These are phyloP conservation scores for Xenopus laevis DNA, from an alignment of 2,113 vertebrate species.

Conservation along the genomic window DNA sequence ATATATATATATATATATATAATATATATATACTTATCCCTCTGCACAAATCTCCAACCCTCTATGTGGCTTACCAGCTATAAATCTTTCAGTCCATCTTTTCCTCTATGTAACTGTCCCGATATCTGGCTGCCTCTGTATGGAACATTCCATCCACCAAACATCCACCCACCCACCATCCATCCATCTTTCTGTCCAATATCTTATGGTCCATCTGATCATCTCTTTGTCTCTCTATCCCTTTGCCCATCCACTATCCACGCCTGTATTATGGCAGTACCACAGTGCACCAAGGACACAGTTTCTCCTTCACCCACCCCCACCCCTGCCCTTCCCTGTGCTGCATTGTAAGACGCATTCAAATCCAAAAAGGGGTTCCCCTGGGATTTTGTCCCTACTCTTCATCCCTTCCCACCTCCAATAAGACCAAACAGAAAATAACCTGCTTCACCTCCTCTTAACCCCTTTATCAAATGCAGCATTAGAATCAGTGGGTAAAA, in stretches of 20 bases:
- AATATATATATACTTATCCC: too few relatives aligned
- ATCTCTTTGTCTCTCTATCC: constrained; percentile 3
- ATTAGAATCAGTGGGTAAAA: not conserved
- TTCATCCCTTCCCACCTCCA: constrained; percentile 11
- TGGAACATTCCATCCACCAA: constrained; percentile 7
- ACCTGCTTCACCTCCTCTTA: not conserved
- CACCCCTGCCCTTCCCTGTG: constrained; percentile 10
- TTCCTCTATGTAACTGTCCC: not conserved
- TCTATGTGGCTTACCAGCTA: too few relatives aligned
- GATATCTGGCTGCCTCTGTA: not conserved
- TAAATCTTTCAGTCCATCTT: too few relatives aligned
- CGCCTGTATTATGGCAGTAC: not conserved
- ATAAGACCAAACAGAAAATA: constrained; percentile 4
- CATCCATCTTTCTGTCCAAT: constrained; percentile 15
- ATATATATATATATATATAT: too few relatives aligned
- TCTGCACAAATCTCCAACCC: too few relatives aligned
- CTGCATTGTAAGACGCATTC: constrained; percentile 40
- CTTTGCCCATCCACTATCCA: not conserved
- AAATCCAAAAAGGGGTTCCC: constrained; percentile 29
- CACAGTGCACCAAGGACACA: constrained; percentile 11
- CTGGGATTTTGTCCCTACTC: constrained; percentile 17
- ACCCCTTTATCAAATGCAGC: not conserved
- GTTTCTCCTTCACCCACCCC: not conserved
- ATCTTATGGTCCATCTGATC: constrained; percentile 4
- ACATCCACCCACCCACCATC: too few relatives aligned